Evolutionary conservation across 2,797 vertebrate genomes (phyloP).

Genomic region (Rhinogobio ventralis): DNA sequence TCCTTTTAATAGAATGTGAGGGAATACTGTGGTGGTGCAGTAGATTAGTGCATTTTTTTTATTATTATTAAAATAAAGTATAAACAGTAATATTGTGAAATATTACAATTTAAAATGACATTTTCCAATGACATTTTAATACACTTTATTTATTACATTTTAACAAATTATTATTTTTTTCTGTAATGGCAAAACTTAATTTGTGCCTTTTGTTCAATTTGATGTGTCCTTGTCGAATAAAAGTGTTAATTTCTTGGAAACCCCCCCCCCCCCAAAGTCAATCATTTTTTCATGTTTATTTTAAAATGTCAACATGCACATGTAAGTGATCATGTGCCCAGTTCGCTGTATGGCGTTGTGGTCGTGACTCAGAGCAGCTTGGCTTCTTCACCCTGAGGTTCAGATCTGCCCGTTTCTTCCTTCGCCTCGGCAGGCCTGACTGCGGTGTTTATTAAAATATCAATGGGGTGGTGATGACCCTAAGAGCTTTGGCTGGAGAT

Average conservation of each 20-base stretch:
- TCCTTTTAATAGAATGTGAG: no score
- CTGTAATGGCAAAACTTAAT: no score
- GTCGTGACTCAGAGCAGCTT: slow-evolving; percentile 57
- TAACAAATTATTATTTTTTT: not conserved
- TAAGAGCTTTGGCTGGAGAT: slow-evolving; percentile 52
- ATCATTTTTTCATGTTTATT: not conserved
- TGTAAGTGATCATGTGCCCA: not conserved
- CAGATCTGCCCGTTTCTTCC: slow-evolving; percentile 7
- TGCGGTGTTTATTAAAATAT: slow-evolving; percentile 47
- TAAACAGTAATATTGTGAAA: not conserved
- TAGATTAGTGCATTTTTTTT: no score
- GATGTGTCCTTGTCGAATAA: not conserved
- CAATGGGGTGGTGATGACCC: slow-evolving; percentile 43
- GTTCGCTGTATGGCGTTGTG: slow-evolving; percentile 7
- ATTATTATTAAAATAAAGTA: not conserved
- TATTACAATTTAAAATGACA: not conserved
- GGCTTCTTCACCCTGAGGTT: slow-evolving; percentile 28
- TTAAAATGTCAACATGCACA: not conserved
- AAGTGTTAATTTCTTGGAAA: not conserved
- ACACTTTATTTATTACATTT: not conserved
- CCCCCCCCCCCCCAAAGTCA: not conserved
- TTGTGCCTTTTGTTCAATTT: no score
- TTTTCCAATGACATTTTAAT: not conserved
- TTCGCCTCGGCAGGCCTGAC: slow-evolving; percentile 38
- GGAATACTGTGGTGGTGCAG: no score